A percentile compares a stretch with the other conserved stretches of the same genome.
Evolutionary conservation across 2,113 vertebrate genomes (phyloP).

Genomic region (Odontesthes bonariensis): DNA sequence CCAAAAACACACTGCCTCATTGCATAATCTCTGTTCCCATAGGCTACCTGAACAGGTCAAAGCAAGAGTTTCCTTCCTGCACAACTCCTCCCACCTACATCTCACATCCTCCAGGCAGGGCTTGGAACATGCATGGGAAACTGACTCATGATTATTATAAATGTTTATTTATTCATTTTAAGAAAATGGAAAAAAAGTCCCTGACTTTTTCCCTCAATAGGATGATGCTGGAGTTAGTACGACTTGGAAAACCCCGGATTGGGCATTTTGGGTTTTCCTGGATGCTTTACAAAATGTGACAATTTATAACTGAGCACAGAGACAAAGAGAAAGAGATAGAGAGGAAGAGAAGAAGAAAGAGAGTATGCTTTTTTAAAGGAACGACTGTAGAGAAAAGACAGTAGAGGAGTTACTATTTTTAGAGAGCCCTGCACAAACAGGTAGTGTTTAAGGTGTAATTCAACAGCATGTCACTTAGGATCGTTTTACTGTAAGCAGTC

Average conservation of each 20-base stretch:
- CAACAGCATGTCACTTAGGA: not conserved
- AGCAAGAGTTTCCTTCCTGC: slow-evolving; percentile 58
- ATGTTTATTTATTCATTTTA: not conserved
- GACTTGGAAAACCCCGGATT: slow-evolving; percentile 48
- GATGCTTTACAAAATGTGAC: slow-evolving; percentile 11
- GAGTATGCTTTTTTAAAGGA: not conserved
- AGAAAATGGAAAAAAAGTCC: not conserved
- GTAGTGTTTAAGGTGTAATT: not conserved
- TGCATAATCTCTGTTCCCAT: slow-evolving; percentile 56
- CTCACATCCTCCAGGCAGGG: slow-evolving; percentile 43
- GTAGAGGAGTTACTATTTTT: not conserved
- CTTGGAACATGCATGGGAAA: slow-evolving; percentile 43
- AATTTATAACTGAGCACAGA: slow-evolving; percentile 2
- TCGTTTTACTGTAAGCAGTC: not conserved
- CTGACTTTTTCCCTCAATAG: slow-evolving; percentile 42
- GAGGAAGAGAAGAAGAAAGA: not conserved
- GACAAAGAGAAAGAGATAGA: not conserved
- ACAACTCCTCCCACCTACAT: slow-evolving; percentile 34
- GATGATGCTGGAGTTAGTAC: slow-evolving; percentile 23
- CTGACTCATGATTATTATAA: slow-evolving; percentile 46
- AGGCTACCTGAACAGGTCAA: slow-evolving; percentile 55
- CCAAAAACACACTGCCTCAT: slow-evolving; percentile 49
- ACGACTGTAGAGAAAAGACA: not conserved
- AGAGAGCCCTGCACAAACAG: not conserved
- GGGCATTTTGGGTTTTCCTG: slow-evolving; percentile 25